Base-by-base conservation (phyloP, 2,113 vertebrate genomes). In the Apteryx owenii region DNA sequence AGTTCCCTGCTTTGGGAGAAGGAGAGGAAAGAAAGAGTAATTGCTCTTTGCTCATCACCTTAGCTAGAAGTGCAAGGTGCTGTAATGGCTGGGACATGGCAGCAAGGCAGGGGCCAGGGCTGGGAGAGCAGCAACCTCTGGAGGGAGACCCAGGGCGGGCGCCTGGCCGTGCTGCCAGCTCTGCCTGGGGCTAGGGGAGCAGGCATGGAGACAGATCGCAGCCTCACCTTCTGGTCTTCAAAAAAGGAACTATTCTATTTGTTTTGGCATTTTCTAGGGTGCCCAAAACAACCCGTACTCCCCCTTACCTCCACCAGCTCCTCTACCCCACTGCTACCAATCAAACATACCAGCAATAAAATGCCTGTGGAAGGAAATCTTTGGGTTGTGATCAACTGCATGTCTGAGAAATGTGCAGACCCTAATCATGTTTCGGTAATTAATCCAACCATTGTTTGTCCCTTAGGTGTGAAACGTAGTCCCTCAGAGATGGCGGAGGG, bases 401-500 rank as follows among this genome's bases (percentile, higher is more conserved):
- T 54, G 71, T 21, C 31, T 46, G 38, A 91, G 40, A 89, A 88
- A 54, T 7, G 51, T 8, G 4, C 53, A 53, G 28, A 58, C 31
- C 9, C 33, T 76, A 44, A 70, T 2, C 2, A 4, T 19, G 46
- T 53, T 66, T 33, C 65, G 46, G 8, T 73, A 84, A 91, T 75
- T 91, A 95, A 93, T 60, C 0, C 0, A 68, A 29, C 28, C 6
- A 12, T 28, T 89, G 5, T 62, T 91, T 95, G n/a, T 89, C 79
- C 56, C 6, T 53, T 93, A 98, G 98, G 98, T 91, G 97, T 98
- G 76, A 98, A 97, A 62, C 96, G 98, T 3, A 98, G 94, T 80
- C 98, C 98, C 0, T 97, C 98, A 15, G 98, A 98, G 82, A 92
- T 98, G 95, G 97, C 97, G 85, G 95, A 97, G 12, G 98, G 98